Evolutionary conservation across 2,797 vertebrate species (phyloP).

Genomic region (Malacoctenus gilli): DNA sequence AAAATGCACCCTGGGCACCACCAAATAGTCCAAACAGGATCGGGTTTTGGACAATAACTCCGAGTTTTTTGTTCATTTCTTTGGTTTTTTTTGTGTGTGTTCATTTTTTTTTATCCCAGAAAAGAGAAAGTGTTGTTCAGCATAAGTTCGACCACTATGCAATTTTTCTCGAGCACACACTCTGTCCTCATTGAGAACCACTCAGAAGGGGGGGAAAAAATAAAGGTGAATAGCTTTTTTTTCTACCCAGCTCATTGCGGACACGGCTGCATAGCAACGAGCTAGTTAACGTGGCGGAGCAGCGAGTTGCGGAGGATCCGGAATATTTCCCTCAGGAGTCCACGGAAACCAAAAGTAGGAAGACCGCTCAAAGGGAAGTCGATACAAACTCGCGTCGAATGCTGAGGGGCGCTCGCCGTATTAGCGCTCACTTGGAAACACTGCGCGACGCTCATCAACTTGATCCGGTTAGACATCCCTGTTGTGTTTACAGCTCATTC

Average conservation of each 20-base stretch:
- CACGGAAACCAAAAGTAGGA: not conserved
- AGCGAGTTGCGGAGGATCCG: not conserved
- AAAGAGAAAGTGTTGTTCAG: too few relatives aligned
- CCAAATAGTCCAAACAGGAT: not conserved
- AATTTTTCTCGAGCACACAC: too few relatives aligned
- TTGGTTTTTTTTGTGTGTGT: too few relatives aligned
- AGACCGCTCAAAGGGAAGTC: not conserved
- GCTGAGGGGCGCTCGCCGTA: not conserved
- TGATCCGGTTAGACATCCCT: not conserved
- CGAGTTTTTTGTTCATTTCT: too few relatives aligned
- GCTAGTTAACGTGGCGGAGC: not conserved
- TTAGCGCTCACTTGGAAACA: not conserved
- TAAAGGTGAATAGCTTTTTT: too few relatives aligned
- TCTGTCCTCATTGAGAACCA: too few relatives aligned
- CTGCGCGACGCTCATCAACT: too few relatives aligned
- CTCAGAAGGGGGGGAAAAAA: too few relatives aligned
- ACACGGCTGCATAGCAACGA: not conserved
- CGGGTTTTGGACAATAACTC: too few relatives aligned
- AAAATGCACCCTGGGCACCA: not conserved
- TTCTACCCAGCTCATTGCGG: too few relatives aligned
- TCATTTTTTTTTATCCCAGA: too few relatives aligned
- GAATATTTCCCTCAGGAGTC: slow-evolving; percentile 1
- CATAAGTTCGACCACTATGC: too few relatives aligned
- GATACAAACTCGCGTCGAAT: not conserved
- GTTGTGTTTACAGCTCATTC: not conserved